Evolutionary conservation across 2,797 vertebrate species (phyloP), one percentile per base, ranked within the genome.

Genomic region (Scleropages formosus): DNA sequence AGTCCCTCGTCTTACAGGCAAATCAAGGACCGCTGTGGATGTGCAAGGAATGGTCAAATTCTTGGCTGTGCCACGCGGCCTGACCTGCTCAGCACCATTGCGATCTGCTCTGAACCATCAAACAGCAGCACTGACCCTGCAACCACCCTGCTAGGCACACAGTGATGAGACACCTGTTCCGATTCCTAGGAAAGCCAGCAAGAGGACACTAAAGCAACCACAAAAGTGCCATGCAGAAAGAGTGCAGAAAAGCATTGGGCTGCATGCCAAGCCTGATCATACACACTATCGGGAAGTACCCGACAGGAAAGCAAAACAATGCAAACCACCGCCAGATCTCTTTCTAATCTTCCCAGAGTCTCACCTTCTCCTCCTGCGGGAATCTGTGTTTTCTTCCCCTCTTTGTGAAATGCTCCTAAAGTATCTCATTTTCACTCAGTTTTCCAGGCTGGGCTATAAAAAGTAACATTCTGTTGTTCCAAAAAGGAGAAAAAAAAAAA

Each of bases 341-440:
- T 27, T 56, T 26, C 49, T 18, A 46, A 12, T 24, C 66, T 46
- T 20, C 44, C 11, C 16, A 46, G 39, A 26, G 47, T 53, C 67
- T 26, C 12, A 60, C 58, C 79, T 46, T 20, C 65, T 80, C 81
- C 78, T 15, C 78, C 4, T 59, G 56, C 49, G 31, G 82, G 83
- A 81, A 80, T 68, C 61, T 73, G 61, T 73, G 62, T 76, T 78
- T 65, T 39, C 44, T 46, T 49, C 65, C 47, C 15, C 65, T 47
- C 65, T 20, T 47, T 39, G 31, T 6, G 31, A 39, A 39, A 10
- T 53, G 2, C 53, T 56, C 9, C 53, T n/a, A 70, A 51, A 4
- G 12, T 7, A 12, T 70, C 13, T 20, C 67, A 24, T 27, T 70
- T 20, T 70, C 8, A 24, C 67, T 9, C 8, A 20, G 49, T 70